Evolutionary conservation across 2,888 invertebrate genomes (phyloP).

Genomic region (Archips xylosteana): DNA sequence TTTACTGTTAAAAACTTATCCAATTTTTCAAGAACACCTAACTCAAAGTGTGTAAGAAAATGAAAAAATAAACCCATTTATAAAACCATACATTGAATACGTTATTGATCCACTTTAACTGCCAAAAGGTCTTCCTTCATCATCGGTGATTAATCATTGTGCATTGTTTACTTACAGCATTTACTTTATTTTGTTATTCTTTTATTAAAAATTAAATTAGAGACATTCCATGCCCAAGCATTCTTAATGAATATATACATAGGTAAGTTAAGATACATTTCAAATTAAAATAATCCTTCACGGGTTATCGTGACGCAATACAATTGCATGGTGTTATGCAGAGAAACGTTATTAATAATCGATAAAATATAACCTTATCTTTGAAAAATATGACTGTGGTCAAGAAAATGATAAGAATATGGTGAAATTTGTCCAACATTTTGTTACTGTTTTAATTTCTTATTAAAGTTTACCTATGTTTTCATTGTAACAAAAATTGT

Average conservation of each 20-base stretch:
- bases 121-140: conserved; percentile 9
- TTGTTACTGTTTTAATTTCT: no score
- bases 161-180: not conserved
- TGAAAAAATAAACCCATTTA: no score
- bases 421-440: no score
- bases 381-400: not conserved
- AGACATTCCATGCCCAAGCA: conserved; percentile 6
- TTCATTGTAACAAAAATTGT: no score
- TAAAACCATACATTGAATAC: no score
- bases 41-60: no score
- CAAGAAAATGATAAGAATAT: no score
- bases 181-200: not conserved
- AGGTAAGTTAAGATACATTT: not conserved
- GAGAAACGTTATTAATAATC: not conserved
- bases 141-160: not conserved
- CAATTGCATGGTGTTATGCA: not conserved
- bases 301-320: not conserved
- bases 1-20: no score
- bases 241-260: not conserved
- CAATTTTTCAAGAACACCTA: no score
- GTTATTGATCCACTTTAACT: conserved; percentile 6
- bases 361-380: no score
- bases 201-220: not conserved
- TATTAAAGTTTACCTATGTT: no score
- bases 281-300: not conserved